These are phyloP conservation scores for Addax nasomaculatus DNA, from an alignment of 2,113 vertebrate species.

Conservation along the genomic window DNA sequence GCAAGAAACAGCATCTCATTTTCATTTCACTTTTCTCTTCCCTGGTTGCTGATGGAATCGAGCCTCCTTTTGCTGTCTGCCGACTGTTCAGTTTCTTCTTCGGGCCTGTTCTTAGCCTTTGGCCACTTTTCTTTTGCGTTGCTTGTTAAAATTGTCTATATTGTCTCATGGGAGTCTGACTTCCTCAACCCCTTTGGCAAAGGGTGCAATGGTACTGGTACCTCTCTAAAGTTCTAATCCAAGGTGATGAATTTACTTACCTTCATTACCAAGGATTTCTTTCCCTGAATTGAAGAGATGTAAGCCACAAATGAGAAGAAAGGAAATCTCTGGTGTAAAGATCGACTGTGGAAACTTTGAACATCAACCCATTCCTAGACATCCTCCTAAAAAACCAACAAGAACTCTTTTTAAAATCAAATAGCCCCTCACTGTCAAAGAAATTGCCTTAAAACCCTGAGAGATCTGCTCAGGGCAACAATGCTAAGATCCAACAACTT, in stretches of 20 bases:
- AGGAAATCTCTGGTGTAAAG: neutral
- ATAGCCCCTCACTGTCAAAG: neutral
- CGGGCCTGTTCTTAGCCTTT: neutral
- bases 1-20: neutral
- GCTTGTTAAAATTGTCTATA: neutral
- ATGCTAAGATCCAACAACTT: neutral
- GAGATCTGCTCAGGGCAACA: neutral
- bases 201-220: neutral
- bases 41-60: neutral
- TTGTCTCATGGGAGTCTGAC: neutral
- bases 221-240: neutral
- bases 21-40: slow-evolving; percentile 8
- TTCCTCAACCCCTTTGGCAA: neutral
- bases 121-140: neutral
- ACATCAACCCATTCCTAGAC: neutral
- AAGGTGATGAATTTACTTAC: neutral
- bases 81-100: neutral
- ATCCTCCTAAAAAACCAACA: neutral
- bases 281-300: neutral
- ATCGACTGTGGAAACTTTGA: neutral
- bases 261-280: neutral
- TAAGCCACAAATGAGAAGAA: neutral
- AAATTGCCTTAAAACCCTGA: neutral
- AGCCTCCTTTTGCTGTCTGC: neutral
- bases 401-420: neutral